Percentiles rank a stretch among this genome's conserved stretches.
Conservation (phyloP, 1,140 invertebrate genomes). For the Pissodes strobi region DNA sequence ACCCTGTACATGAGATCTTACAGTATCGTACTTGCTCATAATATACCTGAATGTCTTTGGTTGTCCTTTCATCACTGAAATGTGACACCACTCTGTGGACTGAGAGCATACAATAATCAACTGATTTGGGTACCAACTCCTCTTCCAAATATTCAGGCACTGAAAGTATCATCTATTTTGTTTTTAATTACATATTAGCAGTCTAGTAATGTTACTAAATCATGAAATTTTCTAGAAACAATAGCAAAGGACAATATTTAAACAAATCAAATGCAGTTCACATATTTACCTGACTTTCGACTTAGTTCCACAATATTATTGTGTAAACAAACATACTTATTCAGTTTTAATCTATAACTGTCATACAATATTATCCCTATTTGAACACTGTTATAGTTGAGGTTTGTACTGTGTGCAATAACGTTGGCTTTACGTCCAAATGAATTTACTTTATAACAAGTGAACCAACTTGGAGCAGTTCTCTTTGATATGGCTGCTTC, state of each 20-base stretch:
- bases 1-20: too few relatives aligned
- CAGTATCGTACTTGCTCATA: too few relatives aligned
- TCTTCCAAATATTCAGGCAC: conserved; percentile 42
- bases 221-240: background rate
- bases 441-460: conserved; percentile 32
- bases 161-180: conserved; percentile 8
- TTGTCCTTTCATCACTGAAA: conserved; percentile 26
- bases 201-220: background rate
- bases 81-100: conserved; percentile 42
- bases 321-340: conserved; percentile 42
- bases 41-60: conserved; percentile 27
- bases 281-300: conserved; percentile 27
- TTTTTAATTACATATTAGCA: background rate
- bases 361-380: conserved; percentile 43
- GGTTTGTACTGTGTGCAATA: conserved; percentile 35
- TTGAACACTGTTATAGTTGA: conserved; percentile 39
- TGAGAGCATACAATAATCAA: conserved; percentile 41
- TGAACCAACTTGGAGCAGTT: conserved; percentile 40
- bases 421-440: conserved; percentile 20
- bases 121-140: conserved; percentile 38
- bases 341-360: conserved; percentile 35
- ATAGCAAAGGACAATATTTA: background rate
- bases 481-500: conserved; percentile 33
- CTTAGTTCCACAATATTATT: conserved; percentile 21
- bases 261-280: conserved; percentile 6